phyloP scores from a whole-genome alignment of 2,888 invertebrate species.

The Eupelmus urozonus region DNA sequence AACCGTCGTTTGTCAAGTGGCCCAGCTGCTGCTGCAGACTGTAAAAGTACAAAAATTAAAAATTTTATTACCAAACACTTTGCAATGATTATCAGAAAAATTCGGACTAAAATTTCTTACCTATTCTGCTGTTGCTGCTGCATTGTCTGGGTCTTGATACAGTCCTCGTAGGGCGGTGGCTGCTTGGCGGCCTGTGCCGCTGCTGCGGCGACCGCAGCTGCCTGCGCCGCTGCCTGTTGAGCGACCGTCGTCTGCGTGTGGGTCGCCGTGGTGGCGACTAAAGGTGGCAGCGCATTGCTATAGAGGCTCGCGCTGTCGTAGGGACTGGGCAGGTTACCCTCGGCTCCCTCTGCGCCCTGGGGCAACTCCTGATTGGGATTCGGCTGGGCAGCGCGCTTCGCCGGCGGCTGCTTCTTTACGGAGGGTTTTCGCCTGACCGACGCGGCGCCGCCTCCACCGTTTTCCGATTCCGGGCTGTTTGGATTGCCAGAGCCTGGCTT shows the following conservation, averaged over 20 bases:
- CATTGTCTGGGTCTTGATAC: slow-evolving; percentile 88
- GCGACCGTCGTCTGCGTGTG: slow-evolving; percentile 74
- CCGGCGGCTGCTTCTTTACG: slow-evolving; percentile 85
- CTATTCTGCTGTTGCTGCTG: slow-evolving; percentile 74
- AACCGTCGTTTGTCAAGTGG: slow-evolving; percentile 81
- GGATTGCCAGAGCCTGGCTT: slow-evolving; percentile 81
- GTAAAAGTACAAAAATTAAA: slow-evolving; percentile 64
- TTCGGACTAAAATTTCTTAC: slow-evolving; percentile 16
- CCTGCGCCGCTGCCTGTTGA: slow-evolving; percentile 80
- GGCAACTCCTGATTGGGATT: slow-evolving; percentile 79
- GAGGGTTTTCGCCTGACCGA: slow-evolving; percentile 86
- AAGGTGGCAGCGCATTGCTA: slow-evolving; percentile 87
- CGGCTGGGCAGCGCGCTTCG: slow-evolving; percentile 75
- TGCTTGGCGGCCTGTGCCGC: slow-evolving; percentile 80
- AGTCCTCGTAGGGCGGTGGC: slow-evolving; percentile 94
- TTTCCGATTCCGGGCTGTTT: slow-evolving; percentile 84
- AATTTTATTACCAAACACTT: neutral
- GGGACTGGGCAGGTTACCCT: slow-evolving; percentile 85
- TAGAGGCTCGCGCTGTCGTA: slow-evolving; percentile 91
- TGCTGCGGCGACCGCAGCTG: slow-evolving; percentile 79
- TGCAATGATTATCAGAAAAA: neutral
- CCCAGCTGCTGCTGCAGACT: slow-evolving; percentile 77
- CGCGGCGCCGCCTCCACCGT: slow-evolving; percentile 75
- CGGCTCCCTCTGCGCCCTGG: slow-evolving; percentile 83
- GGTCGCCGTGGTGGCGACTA: slow-evolving; percentile 78